Conservation (phyloP, 2,113 vertebrate species). For the Corythornis cristatus region DNA sequence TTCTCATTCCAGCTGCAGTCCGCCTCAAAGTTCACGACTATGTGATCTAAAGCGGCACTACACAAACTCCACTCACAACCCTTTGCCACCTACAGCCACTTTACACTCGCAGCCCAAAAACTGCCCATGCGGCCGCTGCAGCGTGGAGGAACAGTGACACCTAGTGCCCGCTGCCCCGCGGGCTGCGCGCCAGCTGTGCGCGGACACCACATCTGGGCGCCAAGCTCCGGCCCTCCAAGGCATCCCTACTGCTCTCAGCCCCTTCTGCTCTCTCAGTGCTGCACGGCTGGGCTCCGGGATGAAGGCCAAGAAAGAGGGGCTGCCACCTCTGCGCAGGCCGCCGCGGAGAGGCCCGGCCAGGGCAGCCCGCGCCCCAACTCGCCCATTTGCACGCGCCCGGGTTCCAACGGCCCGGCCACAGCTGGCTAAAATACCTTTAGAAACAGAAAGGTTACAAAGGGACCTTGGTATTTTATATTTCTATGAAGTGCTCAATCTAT, state of each 20-base stretch:
- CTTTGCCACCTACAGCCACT: constrained; percentile 2
- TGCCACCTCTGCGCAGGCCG: too few species aligned
- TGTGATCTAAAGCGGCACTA: not conserved
- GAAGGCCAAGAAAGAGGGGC: too few species aligned
- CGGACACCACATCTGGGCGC: not conserved
- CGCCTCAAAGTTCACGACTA: not conserved
- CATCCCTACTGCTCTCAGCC: accelerated
- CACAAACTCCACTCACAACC: not conserved
- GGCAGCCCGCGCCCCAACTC: not conserved
- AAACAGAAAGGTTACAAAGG: constrained; percentile 27
- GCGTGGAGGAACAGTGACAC: constrained; percentile 66
- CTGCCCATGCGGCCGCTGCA: not conserved
- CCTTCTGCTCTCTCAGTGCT: not conserved
- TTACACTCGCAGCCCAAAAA: constrained; percentile 67
- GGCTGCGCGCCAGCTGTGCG: not conserved
- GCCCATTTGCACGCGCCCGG: not conserved
- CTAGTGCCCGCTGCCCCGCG: constrained; percentile 50
- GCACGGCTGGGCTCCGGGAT: not conserved
- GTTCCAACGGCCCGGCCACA: not conserved
- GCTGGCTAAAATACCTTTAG: not conserved
- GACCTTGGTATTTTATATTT: constrained; percentile 14
- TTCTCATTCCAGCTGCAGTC: not conserved
- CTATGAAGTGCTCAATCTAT: not conserved
- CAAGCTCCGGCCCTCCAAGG: not conserved
- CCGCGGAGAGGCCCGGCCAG: too few species aligned